phyloP scores from a whole-genome alignment of 2,113 vertebrate species.

The Lasiurus borealis region DNA sequence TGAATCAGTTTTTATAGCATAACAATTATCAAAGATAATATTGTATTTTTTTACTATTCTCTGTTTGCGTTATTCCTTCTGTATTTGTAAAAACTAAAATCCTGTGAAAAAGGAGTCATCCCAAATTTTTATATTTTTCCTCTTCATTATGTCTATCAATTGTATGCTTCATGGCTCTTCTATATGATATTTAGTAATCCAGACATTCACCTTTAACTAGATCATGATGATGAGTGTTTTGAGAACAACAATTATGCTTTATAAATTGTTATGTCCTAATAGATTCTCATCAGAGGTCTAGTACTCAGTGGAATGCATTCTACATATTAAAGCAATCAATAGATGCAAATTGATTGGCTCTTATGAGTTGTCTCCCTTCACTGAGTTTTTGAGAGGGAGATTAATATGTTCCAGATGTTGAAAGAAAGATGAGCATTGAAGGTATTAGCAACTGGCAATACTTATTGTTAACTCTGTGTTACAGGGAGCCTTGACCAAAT shows the following conservation, averaged over 20 bases:
- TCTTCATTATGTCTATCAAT: background rate
- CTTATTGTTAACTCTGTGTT: background rate
- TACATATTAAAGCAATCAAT: slow-evolving; percentile 33
- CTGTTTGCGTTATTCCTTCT: background rate
- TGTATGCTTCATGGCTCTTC: background rate
- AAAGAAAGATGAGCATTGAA: background rate
- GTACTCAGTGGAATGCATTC: background rate
- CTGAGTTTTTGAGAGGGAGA: slow-evolving; percentile 20
- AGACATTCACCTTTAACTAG: background rate
- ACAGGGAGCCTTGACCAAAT: background rate
- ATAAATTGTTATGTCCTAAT: background rate
- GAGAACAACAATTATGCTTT: background rate
- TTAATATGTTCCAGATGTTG: slow-evolving; percentile 23
- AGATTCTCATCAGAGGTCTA: slow-evolving; percentile 17
- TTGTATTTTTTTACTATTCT: background rate
- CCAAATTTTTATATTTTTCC: background rate
- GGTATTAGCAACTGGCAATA: background rate
- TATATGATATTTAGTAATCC: slow-evolving; percentile 10
- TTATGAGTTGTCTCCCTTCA: background rate
- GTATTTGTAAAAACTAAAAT: background rate
- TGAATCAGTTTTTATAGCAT: background rate
- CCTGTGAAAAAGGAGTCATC: background rate
- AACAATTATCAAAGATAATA: background rate
- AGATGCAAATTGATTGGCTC: background rate
- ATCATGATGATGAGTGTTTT: slow-evolving; percentile 27